These are phyloP conservation scores for Oreocharis arfaki DNA, from an alignment of 2,113 vertebrate genomes.

Conservation along the genomic window DNA sequence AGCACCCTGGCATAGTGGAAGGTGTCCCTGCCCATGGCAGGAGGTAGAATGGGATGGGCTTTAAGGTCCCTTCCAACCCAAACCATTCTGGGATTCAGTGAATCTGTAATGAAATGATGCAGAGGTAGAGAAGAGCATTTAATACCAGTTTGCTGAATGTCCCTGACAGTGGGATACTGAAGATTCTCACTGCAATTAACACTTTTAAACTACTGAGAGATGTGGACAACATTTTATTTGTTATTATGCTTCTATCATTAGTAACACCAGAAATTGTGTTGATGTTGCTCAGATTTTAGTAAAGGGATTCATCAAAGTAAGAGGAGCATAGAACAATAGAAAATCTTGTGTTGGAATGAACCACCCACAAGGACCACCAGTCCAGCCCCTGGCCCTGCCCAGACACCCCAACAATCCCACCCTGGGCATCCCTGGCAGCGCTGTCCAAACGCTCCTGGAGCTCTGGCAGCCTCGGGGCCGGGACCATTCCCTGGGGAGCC, in stretches of 20 bases:
- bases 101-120: slow-evolving; percentile 71
- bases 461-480: neutral
- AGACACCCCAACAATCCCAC: neutral
- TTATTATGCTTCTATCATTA: neutral
- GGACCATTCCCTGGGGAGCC: neutral
- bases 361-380: rapidly evolving
- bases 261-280: neutral
- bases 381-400: rapidly evolving
- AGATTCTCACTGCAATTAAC: neutral
- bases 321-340: neutral
- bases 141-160: neutral
- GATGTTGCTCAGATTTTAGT: neutral
- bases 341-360: neutral
- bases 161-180: neutral
- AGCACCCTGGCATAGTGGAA: rapidly evolving
- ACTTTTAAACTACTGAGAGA: neutral
- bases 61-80: neutral
- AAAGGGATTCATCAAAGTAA: neutral
- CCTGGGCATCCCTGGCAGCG: neutral
- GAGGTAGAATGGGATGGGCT: neutral
- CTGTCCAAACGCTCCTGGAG: neutral
- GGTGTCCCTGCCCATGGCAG: neutral
- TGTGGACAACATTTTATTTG: neutral
- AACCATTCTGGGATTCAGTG: neutral
- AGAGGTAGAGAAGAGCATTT: slow-evolving; percentile 56